Evolutionary conservation across 2,113 vertebrate genomes (phyloP), one percentile per base, ranked within the genome.

Genomic region (Todiramphus chloris): DNA sequence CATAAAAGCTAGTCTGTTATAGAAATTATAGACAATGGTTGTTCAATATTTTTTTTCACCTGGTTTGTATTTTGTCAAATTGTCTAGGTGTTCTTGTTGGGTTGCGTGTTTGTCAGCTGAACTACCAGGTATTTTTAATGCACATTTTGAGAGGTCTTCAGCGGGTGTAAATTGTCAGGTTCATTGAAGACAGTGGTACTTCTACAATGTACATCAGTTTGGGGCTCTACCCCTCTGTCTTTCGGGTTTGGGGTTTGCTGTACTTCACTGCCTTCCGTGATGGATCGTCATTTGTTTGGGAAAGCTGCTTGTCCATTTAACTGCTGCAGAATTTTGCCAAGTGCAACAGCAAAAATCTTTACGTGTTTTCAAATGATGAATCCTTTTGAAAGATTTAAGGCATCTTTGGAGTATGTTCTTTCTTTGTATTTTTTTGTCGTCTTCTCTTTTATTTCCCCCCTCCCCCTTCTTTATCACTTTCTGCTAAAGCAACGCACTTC

Each of bases 401-500:
- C 78, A 55, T 67, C 91, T 93, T 93, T 87, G 78, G 86, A 87
- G 72, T 89, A 84, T 90, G 87, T 96, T 94, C 51, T 96, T 94
- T 93, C 70, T 97, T 96, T 91, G 95, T 96, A 91, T 88, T 96
- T 95, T 83, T 90, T 97, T 95, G 91, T 94, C 6, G 18, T 96
- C 81, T 86, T 90, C 60, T 96, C 88, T 93, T 95, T 90, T 91
- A 72, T 95, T 93, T 96, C 80, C 81, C 81, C 94, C 77, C 48
- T 75, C 44, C 74, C 87, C 56, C 17, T 62, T 79, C 91, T 97
- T 91, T 96, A 75, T 96, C 97, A 94, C 96, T 95, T 96, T 87
- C 95, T 96, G 97, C 97, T 98, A 95, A 96, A 97, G 96, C 97
- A 97, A 93, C 3, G 41, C 51, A 14, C 96, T 89, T 97, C 96